These are phyloP conservation scores for Chaetodon trifasciatus DNA, from an alignment of 2,797 vertebrate genomes.

Conservation along the genomic window DNA sequence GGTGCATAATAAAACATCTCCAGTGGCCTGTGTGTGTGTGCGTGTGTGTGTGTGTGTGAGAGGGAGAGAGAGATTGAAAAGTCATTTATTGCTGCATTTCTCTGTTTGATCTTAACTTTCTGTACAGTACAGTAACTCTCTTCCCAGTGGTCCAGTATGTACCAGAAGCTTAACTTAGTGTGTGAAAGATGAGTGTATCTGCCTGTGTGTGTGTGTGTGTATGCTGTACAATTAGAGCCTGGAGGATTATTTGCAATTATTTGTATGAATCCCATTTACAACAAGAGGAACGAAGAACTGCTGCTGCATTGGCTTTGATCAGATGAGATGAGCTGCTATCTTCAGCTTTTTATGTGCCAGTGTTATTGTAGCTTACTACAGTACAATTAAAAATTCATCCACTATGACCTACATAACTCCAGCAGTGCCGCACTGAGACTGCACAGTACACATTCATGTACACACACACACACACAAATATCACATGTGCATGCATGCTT, in stretches of 20 bases:
- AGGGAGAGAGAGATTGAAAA: neutral
- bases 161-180: neutral
- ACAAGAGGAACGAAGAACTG: slow-evolving; percentile 6
- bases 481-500: neutral
- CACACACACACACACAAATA: neutral
- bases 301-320: slow-evolving; percentile 23
- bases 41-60: too few relatives aligned
- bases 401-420: slow-evolving; percentile 70
- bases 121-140: neutral
- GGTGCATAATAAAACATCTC: neutral
- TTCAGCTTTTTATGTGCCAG: slow-evolving; percentile 30
- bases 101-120: neutral
- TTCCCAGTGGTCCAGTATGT: neutral
- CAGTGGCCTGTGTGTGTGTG: neutral
- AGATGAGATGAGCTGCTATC: slow-evolving; percentile 38
- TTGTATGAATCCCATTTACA: slow-evolving; percentile 25
- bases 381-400: slow-evolving; percentile 70
- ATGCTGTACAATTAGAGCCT: slow-evolving; percentile 2
- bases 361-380: slow-evolving; percentile 47
- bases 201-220: neutral
- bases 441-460: slow-evolving; percentile 3
- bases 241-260: slow-evolving; percentile 16
- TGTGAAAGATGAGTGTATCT: neutral
- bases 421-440: slow-evolving; percentile 37
- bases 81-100: neutral